Evolutionary conservation across 2,113 vertebrate genomes (phyloP).

Genomic region (Upupa epops): DNA sequence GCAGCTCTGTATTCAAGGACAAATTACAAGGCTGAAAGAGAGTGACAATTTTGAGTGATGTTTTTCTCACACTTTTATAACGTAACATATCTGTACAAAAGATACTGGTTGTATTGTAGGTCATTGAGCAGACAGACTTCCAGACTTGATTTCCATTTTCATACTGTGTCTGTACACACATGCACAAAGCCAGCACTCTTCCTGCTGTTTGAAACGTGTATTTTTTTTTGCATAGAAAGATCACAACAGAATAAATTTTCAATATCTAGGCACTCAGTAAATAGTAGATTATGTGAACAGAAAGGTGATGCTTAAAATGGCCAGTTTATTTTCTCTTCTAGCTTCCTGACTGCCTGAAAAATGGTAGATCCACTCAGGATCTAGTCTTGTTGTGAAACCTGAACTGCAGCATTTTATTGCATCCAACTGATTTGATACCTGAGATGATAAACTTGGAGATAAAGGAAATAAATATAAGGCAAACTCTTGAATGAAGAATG

Average conservation of each 20-base stretch:
- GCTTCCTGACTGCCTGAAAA: neutral
- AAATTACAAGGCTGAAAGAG: conserved; percentile 23
- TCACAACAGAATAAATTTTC: neutral
- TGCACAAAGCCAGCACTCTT: neutral
- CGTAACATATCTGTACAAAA: neutral
- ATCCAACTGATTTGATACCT: neutral
- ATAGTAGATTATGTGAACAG: neutral
- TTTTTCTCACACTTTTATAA: neutral
- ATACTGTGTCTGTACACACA: neutral
- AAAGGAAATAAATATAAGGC: neutral
- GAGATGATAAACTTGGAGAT: neutral
- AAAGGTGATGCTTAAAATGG: neutral
- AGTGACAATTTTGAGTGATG: conserved; percentile 55
- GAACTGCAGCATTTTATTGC: neutral
- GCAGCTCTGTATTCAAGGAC: conserved; percentile 51
- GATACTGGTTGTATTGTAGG: neutral
- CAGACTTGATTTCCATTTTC: neutral
- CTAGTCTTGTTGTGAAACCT: neutral
- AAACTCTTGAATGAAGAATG: neutral
- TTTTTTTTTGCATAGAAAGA: neutral
- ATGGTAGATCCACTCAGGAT: neutral
- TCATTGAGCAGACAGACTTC: neutral
- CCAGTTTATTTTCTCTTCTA: neutral
- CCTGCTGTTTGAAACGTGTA: neutral
- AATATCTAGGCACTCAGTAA: neutral